Percentiles rank a stretch among this genome's conserved stretches.
Evolutionary conservation across 2,113 vertebrate species (phyloP).

Genomic region (Austrofundulus limnaeus): DNA sequence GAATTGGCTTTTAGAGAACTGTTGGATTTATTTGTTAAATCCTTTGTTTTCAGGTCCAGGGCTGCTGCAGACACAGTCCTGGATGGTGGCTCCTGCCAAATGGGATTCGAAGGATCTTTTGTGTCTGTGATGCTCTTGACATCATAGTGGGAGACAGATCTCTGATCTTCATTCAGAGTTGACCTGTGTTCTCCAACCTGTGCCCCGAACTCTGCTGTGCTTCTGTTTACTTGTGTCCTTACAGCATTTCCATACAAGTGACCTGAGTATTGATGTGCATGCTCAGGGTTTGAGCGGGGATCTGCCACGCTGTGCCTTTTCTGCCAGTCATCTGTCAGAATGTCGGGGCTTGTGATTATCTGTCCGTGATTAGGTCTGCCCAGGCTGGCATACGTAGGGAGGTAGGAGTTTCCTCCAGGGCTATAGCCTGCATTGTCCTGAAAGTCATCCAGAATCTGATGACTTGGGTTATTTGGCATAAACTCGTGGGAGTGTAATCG

Average conservation of each 20-base stretch:
- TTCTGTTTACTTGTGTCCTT: conserved; percentile 72
- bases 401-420: conserved; percentile 68
- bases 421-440: conserved; percentile 48
- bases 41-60: conserved; percentile 73
- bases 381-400: conserved; percentile 75
- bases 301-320: conserved; percentile 92
- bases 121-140: conserved; percentile 64
- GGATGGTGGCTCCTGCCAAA: conserved; percentile 64
- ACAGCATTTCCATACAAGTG: conserved; percentile 82
- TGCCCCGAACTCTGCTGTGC: conserved; percentile 62
- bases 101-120: conserved; percentile 20
- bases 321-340: conserved; percentile 75
- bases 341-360: conserved; percentile 52
- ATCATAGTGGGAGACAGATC: conserved; percentile 75
- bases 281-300: conserved; percentile 79
- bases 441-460: conserved; percentile 71
- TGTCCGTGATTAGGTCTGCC: conserved; percentile 61
- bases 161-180: conserved; percentile 74
- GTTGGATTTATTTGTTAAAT: conserved; percentile 73
- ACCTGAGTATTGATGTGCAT: conserved; percentile 71
- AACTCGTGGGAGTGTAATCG: conserved; percentile 58
- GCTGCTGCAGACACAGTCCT: conserved; percentile 84
- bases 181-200: conserved; percentile 56
- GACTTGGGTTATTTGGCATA: conserved; percentile 65
- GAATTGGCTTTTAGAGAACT: conserved; percentile 86